These are phyloP conservation scores for Mizuhopecten yessoensis DNA, from an alignment of 1,140 invertebrate genomes.

Conservation along the genomic window DNA sequence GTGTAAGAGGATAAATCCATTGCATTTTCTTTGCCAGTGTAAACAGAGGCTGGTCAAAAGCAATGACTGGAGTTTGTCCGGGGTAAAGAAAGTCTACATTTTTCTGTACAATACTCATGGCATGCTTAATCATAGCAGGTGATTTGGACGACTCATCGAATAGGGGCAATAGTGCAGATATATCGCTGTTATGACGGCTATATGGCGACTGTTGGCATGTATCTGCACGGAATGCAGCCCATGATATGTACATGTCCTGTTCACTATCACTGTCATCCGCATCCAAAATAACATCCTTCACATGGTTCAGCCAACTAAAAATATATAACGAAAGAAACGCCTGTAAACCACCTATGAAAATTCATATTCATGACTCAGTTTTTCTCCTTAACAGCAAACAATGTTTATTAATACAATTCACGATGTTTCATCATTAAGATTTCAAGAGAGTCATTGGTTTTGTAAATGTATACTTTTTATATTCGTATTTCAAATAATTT, in stretches of 20 bases:
- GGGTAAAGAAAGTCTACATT: constrained; percentile 52
- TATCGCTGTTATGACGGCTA: background rate
- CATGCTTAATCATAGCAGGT: constrained; percentile 48
- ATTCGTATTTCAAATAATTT: too few species aligned
- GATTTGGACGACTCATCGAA: constrained; percentile 50
- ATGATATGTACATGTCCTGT: constrained; percentile 49
- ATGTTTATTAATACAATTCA: too few species aligned
- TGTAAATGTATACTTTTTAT: too few species aligned
- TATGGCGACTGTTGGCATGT: background rate
- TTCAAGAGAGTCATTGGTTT: too few species aligned
- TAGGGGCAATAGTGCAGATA: constrained; percentile 48
- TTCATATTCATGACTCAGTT: too few species aligned
- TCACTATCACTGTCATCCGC: constrained; percentile 40
- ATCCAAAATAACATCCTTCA: background rate
- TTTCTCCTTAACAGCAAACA: too few species aligned
- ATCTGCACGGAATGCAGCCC: constrained; percentile 41
- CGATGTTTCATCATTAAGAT: too few species aligned
- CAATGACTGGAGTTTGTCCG: constrained; percentile 57
- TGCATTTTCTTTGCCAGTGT: constrained; percentile 68
- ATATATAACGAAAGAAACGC: too few species aligned
- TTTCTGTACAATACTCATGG: constrained; percentile 46
- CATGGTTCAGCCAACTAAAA: too few species aligned
- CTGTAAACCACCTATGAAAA: too few species aligned
- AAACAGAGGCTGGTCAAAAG: constrained; percentile 66
- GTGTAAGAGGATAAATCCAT: constrained; percentile 64